These are phyloP conservation scores for Caenorhabditis doughertyi DNA, from an alignment of 2,888 invertebrate genomes.

Conservation along the genomic window DNA sequence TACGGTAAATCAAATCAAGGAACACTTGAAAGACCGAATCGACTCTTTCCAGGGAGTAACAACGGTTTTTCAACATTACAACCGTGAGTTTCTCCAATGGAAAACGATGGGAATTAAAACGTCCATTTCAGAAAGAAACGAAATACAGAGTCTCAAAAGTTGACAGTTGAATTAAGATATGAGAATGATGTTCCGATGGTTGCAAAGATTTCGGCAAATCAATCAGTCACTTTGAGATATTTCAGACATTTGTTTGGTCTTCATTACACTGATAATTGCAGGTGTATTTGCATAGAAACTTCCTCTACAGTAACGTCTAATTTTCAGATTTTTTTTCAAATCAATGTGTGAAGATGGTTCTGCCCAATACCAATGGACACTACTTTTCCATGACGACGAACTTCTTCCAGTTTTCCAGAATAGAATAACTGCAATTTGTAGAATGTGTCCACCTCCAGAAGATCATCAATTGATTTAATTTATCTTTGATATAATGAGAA, in stretches of 20 bases:
- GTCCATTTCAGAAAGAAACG: conserved; percentile 27
- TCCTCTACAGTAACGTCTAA: not conserved
- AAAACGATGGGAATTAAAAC: not conserved
- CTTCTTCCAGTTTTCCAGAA: conserved; percentile 72
- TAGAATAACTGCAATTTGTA: conserved; percentile 68
- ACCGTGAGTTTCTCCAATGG: conserved; percentile 21
- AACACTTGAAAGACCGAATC: conserved; percentile 40
- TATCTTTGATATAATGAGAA: not conserved
- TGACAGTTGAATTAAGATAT: conserved; percentile 58
- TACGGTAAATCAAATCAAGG: conserved; percentile 54
- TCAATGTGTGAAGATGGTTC: conserved; percentile 73
- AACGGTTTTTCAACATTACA: conserved; percentile 60
- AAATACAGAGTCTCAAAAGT: not conserved
- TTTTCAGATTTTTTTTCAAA: conserved; percentile 75
- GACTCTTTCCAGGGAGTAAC: conserved; percentile 35
- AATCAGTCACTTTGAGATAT: conserved; percentile 65
- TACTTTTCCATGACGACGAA: conserved; percentile 68
- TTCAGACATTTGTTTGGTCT: conserved; percentile 71
- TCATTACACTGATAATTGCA: conserved; percentile 49
- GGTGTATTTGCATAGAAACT: conserved; percentile 37
- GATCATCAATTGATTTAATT: conserved; percentile 42
- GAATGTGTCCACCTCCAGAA: conserved; percentile 48
- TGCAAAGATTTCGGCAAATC: conserved; percentile 56
- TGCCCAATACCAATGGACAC: conserved; percentile 74
- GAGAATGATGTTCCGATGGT: conserved; percentile 71